Evolutionary conservation across 2,888 invertebrate genomes (phyloP), one percentile per base, ranked within the genome.

Genomic region (Eulithis testata): DNA sequence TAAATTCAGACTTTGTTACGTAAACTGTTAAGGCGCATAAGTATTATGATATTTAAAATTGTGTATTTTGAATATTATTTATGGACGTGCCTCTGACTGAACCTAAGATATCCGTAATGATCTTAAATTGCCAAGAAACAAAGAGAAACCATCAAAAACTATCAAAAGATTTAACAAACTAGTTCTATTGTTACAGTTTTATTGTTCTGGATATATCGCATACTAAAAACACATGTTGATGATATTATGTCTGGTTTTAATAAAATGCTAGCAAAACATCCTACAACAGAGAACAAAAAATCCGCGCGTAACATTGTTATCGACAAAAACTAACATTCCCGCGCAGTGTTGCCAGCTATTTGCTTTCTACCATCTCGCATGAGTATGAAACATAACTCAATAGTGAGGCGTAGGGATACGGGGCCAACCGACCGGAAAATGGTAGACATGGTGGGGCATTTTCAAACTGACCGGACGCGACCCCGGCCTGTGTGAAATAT

Each of bases 371-470:
- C 74, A 74, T 81, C 73, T 75, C 78, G 74, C 69, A 72, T 74
- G 75, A 80, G 79, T 88, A 87, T 88, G 84, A 85, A 87, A 85
- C 84, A 89, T 89, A 90, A 89, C 87, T 90, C 87, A 88, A 88
- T 88, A 88, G 86, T 80, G 75, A 80, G 82, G 80, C 80, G 83
- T 72, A 80, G 86, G 86, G 87, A 87, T 86, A 84, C 82, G 80
- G 78, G 78, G 76, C 83, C 89, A 87, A 79, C 87, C 84, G 85
- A 85, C 85, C 87, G 90, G 88, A 84, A 89, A 91, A 92, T 91
- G 86, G 86, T 82, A 85, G 88, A 85, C 88, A 84, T 82, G 81
- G 83, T 86, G 86, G 84, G 85, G 84, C 80, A 87, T 88, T 89
- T 88, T 86, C 88, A 81, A 85, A 89, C 82, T 90, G 91, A 89